Conservation (phyloP, 37 sponge, comb jelly and placozoan genomes). For the Halisarca cf. caerulea region DNA sequence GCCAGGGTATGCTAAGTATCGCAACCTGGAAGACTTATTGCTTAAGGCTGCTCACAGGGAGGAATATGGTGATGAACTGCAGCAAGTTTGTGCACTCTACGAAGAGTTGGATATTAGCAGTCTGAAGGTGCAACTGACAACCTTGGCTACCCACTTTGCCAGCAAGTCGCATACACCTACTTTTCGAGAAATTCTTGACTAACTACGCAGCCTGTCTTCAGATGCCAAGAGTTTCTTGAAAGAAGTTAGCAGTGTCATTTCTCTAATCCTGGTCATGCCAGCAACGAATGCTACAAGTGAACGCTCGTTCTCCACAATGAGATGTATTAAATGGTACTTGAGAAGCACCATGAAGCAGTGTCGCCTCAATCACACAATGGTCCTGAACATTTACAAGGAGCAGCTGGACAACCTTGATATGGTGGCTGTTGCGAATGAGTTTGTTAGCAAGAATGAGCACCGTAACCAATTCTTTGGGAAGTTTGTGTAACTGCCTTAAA, state of each 20-base stretch:
- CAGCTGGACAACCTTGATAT: conserved; percentile 23
- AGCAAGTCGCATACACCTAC: no score
- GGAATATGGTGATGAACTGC: conserved; percentile 3
- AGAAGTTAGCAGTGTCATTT: neutral
- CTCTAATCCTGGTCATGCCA: conserved; percentile 1
- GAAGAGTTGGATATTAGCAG: no score
- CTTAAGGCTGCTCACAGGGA: conserved; percentile 33
- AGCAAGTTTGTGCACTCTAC: conserved; percentile 1
- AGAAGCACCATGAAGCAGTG: conserved; percentile 15
- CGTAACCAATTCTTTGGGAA: no score
- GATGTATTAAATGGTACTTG: neutral
- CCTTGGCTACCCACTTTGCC: no score
- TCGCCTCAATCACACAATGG: conserved; percentile 4
- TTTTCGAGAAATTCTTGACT: no score
- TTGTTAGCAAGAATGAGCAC: conserved; percentile 24
- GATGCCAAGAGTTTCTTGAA: neutral
- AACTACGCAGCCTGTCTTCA: no score
- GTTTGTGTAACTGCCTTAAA: no score
- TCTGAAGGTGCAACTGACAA: no score
- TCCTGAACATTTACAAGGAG: conserved; percentile 25
- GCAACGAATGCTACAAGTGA: conserved; percentile 6
- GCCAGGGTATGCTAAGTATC: no score
- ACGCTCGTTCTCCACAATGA: neutral
- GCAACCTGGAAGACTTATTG: no score
- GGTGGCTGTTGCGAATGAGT: conserved; percentile 18